Evolutionary conservation across 2,888 invertebrate species (phyloP), one percentile per base, ranked within the genome.

Genomic region (Tigriopus californicus): DNA sequence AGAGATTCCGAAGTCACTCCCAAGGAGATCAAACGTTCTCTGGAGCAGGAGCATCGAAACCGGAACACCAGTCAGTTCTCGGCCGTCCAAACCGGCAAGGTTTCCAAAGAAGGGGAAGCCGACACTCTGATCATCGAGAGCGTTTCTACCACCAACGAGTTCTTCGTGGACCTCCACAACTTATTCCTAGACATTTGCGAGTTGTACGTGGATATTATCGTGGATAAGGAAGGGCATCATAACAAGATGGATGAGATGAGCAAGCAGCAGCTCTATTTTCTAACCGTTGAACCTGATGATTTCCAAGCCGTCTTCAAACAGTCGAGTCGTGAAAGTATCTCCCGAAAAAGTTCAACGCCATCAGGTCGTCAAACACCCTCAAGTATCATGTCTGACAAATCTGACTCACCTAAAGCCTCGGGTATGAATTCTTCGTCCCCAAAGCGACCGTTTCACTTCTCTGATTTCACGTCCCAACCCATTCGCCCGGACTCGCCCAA

Each of bases 211-310:
- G 75, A 76, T 41, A 70, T 76, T 33, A 70, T 74, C 0, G 64
- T 73, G 33, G 75, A 75, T 62, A 70, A 72, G 49, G 72, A 74
- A 42, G 75, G 75, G 0, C 68, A 68, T 20, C 71, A 75, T 58
- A 71, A 73, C 1, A 66, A 66, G 12, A 65, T 66, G 1, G 68
- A 69, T 55, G 64, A 66, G 41, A 70, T 72, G 70, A 71, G 74
- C 1, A 75, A 77, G 61, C 75, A 75, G 62, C 76, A 77, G 33
- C 74, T 79, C 11, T 78, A 78, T 64, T 74, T 79, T 62, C 67
- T 79, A 41, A 74, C 77, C 2, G 75, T 77, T 0, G 75, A 76
- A 58, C 75, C 76, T 1, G 77, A 78, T 41, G 77, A 78, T 61
- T 73, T 75, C 54, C 60, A 52, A 25, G 33, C 33, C 8, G 33